Conservation (phyloP, 2,888 invertebrate species). For the Matsumyia berberina region DNA sequence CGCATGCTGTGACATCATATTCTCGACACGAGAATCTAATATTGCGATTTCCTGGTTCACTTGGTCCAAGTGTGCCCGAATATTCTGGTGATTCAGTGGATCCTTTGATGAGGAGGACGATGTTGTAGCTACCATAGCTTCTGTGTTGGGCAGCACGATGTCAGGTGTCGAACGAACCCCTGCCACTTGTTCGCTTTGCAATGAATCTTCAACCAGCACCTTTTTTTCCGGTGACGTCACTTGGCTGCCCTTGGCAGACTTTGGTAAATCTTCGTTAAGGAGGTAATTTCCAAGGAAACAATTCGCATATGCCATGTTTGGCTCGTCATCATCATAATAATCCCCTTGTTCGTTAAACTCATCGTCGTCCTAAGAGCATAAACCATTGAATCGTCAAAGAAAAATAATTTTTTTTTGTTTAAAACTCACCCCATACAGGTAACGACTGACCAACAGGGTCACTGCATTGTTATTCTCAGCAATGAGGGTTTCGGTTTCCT, state of each 20-base stretch:
- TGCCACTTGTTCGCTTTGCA: neutral
- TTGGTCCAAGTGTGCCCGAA: slow-evolving; percentile 82
- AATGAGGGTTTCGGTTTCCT: slow-evolving; percentile 87
- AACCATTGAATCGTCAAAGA: too few species aligned
- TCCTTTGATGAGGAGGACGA: slow-evolving; percentile 73
- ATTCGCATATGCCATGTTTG: slow-evolving; percentile 80
- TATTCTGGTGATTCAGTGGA: slow-evolving; percentile 80
- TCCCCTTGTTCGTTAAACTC: slow-evolving; percentile 81
- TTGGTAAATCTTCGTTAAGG: slow-evolving; percentile 78
- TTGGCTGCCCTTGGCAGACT: slow-evolving; percentile 28
- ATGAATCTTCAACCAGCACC: slow-evolving; percentile 70
- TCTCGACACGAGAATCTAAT: slow-evolving; percentile 86
- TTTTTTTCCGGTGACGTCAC: slow-evolving; percentile 78
- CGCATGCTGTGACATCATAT: slow-evolving; percentile 83
- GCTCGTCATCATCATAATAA: slow-evolving; percentile 78
- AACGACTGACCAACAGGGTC: slow-evolving; percentile 87
- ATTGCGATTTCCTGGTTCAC: slow-evolving; percentile 86
- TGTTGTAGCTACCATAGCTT: slow-evolving; percentile 41
- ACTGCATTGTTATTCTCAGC: slow-evolving; percentile 86
- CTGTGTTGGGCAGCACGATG: neutral
- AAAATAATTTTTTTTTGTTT: slow-evolving; percentile 9
- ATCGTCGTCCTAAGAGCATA: slow-evolving; percentile 78
- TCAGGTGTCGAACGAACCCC: neutral
- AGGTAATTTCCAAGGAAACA: slow-evolving; percentile 80
- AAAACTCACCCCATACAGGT: slow-evolving; percentile 85